A percentile compares a stretch with the other conserved stretches of the same genome.
phyloP scores from a whole-genome alignment of 2,113 vertebrate species.

The Hucho hucho region DNA sequence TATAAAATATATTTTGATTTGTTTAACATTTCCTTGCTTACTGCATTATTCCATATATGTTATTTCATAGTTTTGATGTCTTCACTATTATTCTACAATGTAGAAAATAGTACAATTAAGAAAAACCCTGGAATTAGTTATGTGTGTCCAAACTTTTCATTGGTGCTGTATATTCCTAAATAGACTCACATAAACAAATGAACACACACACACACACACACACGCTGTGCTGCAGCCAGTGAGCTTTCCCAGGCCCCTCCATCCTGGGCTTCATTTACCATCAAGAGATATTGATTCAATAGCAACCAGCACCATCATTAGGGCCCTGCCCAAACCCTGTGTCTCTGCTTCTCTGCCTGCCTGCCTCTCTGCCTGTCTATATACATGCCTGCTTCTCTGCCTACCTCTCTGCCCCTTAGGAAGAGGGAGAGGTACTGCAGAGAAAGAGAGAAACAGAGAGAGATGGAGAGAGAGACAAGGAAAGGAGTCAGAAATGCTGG shows the following conservation, averaged over 20 bases:
- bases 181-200: slow-evolving; percentile 8
- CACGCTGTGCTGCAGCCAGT: not conserved
- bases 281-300: slow-evolving; percentile 70
- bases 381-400: too few relatives aligned
- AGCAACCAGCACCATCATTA: slow-evolving; percentile 65
- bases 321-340: slow-evolving; percentile 27
- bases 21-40: too few relatives aligned
- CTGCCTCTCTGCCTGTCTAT: not conserved
- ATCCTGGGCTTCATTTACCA: slow-evolving; percentile 54
- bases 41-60: too few relatives aligned
- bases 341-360: slow-evolving; percentile 31
- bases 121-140: too few relatives aligned
- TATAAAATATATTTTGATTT: too few relatives aligned
- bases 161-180: slow-evolving; percentile 6
- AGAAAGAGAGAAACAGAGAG: not conserved
- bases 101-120: too few relatives aligned
- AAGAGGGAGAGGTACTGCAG: not conserved
- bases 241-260: not conserved
- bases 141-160: not conserved
- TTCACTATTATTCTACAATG: too few relatives aligned
- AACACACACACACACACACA: not conserved
- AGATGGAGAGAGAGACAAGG: not conserved
- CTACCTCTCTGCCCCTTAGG: too few relatives aligned
- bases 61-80: too few relatives aligned
- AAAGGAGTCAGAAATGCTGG: not conserved